Percentiles rank a stretch among this genome's conserved stretches.
Conservation (phyloP, 1,140 invertebrate genomes). For the Achatina immaculata region DNA sequence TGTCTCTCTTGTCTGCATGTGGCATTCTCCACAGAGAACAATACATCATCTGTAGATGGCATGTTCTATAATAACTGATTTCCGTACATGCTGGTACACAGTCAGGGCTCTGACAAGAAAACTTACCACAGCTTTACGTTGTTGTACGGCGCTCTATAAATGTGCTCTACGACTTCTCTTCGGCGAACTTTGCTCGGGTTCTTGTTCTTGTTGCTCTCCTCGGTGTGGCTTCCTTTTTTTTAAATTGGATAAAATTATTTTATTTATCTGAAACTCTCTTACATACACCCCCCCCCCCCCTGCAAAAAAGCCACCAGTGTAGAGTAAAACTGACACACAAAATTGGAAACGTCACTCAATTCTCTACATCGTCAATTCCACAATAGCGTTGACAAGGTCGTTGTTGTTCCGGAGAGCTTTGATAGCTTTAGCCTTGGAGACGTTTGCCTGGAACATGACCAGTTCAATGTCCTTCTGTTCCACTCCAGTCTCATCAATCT, state of each 20-base stretch:
- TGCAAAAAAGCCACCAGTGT: not conserved
- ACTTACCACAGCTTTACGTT: no score
- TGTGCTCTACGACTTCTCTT: no score
- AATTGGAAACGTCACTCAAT: not conserved
- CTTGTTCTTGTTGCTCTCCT: no score
- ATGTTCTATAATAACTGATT: no score
- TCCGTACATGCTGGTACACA: no score
- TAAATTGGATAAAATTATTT: not conserved
- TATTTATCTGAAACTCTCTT: not conserved
- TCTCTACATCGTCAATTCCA: not conserved
- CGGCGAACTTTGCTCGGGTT: no score
- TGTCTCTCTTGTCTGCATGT: no score
- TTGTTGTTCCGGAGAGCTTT: conserved; percentile 94
- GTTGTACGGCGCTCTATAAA: no score
- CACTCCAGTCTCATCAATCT: conserved; percentile 83
- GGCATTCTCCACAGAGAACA: no score
- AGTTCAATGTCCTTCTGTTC: conserved; percentile 99
- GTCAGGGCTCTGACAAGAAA: no score
- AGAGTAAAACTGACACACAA: not conserved
- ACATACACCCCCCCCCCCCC: not conserved
- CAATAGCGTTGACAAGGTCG: not conserved
- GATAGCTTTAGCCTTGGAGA: conserved; percentile 91
- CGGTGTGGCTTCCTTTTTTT: no score
- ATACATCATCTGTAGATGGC: no score
- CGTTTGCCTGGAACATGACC: conserved; percentile 97